A percentile compares a stretch with the other conserved stretches of the same genome.
phyloP scores from a whole-genome alignment of 2,888 invertebrate genomes.

The Megalurothrips usitatus region DNA sequence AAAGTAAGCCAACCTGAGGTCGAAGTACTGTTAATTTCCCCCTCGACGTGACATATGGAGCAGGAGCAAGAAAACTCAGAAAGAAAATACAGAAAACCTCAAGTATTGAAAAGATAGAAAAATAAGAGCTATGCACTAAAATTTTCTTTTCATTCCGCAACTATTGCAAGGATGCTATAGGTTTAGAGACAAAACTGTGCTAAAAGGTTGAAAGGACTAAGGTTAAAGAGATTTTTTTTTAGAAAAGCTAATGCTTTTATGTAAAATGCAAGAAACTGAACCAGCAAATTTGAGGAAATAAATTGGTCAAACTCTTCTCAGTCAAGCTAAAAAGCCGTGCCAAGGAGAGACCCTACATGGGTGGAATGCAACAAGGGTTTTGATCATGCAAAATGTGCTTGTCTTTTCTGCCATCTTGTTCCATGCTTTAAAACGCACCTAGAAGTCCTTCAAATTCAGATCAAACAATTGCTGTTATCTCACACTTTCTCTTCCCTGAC shows the following conservation, averaged over 20 bases:
- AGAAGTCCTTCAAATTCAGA: background rate
- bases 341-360: background rate
- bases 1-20: too few species aligned
- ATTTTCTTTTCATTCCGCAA: background rate
- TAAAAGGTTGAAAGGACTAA: background rate
- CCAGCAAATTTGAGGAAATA: background rate
- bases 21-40: too few species aligned
- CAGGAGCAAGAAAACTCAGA: too few species aligned
- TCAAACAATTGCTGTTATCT: background rate
- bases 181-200: background rate
- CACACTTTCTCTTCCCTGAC: conserved; percentile 12
- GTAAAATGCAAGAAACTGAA: background rate
- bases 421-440: background rate
- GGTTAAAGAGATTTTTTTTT: background rate
- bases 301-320: background rate
- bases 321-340: background rate
- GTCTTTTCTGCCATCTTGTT: background rate
- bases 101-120: too few species aligned
- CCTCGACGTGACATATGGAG: too few species aligned
- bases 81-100: too few species aligned
- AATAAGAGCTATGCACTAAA: too few species aligned
- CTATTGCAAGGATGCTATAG: background rate
- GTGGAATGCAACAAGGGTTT: background rate
- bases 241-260: too few species aligned
- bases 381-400: conserved; percentile 45